Conservation (phyloP, 1,140 invertebrate genomes). For the Drosophila funebris region DNA sequence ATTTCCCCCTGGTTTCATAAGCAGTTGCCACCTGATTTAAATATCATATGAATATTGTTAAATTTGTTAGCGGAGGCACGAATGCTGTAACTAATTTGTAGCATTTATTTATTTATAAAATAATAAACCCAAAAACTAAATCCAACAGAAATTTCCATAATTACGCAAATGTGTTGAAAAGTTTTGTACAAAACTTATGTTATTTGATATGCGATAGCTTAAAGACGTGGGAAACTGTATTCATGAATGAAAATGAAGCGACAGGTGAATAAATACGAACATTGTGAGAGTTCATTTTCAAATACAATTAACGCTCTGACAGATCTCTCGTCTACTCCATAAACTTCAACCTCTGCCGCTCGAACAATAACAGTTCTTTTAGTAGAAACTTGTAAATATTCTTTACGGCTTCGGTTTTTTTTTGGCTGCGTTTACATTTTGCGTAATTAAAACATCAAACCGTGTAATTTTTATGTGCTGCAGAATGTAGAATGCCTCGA, state of each 20-base stretch:
- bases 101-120: constrained; percentile 51
- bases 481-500: neutral
- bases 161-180: constrained; percentile 64
- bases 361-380: constrained; percentile 14
- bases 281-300: constrained; percentile 23
- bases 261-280: constrained; percentile 39
- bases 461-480: constrained; percentile 57
- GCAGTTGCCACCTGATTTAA: constrained; percentile 51
- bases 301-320: constrained; percentile 22
- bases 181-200: constrained; percentile 57
- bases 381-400: constrained; percentile 6
- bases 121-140: neutral
- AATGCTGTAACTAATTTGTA: constrained; percentile 66
- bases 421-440: constrained; percentile 44
- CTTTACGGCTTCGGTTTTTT: constrained; percentile 5
- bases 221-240: constrained; percentile 37
- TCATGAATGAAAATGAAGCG: constrained; percentile 40
- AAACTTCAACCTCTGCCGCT: neutral
- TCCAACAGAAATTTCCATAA: constrained; percentile 64
- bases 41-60: constrained; percentile 50
- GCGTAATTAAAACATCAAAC: constrained; percentile 51
- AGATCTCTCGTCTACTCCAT: neutral
- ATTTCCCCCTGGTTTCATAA: constrained; percentile 46
- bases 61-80: constrained; percentile 6
- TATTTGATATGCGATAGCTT: constrained; percentile 42